These are phyloP conservation scores for Mallotus villosus DNA, from an alignment of 2,797 vertebrate species.

Conservation along the genomic window DNA sequence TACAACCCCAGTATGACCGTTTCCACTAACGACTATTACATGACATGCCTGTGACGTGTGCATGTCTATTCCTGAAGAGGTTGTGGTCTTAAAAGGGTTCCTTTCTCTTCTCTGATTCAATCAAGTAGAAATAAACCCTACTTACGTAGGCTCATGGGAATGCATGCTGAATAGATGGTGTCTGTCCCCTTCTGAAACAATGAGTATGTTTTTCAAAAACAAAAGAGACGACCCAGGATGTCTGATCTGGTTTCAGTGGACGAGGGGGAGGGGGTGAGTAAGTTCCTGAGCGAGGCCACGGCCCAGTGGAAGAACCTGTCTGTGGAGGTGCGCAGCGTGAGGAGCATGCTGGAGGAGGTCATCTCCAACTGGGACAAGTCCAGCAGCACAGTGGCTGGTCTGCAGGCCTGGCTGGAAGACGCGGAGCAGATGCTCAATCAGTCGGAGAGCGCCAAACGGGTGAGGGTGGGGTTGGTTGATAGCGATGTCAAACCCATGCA, in stretches of 20 bases:
- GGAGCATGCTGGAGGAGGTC: constrained; percentile 98
- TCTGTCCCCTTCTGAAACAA: background rate
- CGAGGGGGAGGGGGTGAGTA: constrained; percentile 89
- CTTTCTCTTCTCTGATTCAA: too few relatives aligned
- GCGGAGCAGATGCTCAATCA: constrained; percentile 94
- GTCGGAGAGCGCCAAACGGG: constrained; percentile 90
- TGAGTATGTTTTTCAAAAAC: background rate
- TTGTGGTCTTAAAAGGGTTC: too few relatives aligned
- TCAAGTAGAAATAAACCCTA: too few relatives aligned
- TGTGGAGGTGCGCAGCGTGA: constrained; percentile 92
- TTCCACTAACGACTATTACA: constrained; percentile 11
- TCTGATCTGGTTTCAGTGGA: constrained; percentile 76
- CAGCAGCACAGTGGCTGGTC: constrained; percentile 83
- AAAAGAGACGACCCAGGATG: background rate
- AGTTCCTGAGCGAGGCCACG: constrained; percentile 89
- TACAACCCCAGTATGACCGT: constrained; percentile 30
- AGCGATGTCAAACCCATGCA: too few relatives aligned
- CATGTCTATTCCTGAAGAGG: background rate
- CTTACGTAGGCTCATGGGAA: background rate
- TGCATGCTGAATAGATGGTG: background rate
- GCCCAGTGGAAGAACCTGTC: constrained; percentile 94
- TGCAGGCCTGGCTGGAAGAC: constrained; percentile 97
- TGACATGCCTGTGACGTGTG: constrained; percentile 11
- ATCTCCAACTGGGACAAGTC: constrained; percentile 97
- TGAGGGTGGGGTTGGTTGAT: constrained; percentile 53